Evolutionary conservation across 2,888 invertebrate genomes (phyloP), one percentile per base, ranked within the genome.

Genomic region (Gerris lacustris): DNA sequence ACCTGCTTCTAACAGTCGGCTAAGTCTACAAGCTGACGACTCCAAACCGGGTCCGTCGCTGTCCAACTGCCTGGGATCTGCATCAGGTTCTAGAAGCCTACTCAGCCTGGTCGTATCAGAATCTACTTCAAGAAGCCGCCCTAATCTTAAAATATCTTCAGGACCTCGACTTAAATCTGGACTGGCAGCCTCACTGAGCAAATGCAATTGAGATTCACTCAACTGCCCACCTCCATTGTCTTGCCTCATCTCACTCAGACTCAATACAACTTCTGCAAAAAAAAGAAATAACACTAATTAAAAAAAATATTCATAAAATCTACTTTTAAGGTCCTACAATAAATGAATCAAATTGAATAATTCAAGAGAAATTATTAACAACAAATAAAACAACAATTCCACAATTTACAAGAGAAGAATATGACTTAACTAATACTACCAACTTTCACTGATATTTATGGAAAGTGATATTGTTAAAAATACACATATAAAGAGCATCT

Each of bases 41-140:
- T 15, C 43, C 43, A 6, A 45, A n/a, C 63, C 11, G 67, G 62
- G 44, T 74, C 73, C 5, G 71, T 72, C 17, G 80, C 78, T 70
- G 80, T 82, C 79, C 82, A 83, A 80, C 63, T 68, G 72, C 45
- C 69, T 45, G 1, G 66, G 31, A 66, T 72, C 70, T 75, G 75
- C 6, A 55, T 11, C 55, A 11, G 9, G 11, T 11, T 55, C 15
- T 55, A 11, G 11, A 55, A 55, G 9, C 15, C 55, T 55, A 55
- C 55, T 55, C 9, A 55, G 11, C 9, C 11, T 9, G 1, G 9
- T 15, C 9, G 11, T 11, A 55, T 55, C 55, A 55, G 9, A 11
- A 15, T 55, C 15, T 11, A 55, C 55, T 55, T 55, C 55, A 9
- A 55, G 9, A 11, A 55, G 9, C 15, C 55, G 9, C 11, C 11